These are phyloP conservation scores for Chloroceryle aenea DNA, from an alignment of 2,113 vertebrate species.

Conservation along the genomic window DNA sequence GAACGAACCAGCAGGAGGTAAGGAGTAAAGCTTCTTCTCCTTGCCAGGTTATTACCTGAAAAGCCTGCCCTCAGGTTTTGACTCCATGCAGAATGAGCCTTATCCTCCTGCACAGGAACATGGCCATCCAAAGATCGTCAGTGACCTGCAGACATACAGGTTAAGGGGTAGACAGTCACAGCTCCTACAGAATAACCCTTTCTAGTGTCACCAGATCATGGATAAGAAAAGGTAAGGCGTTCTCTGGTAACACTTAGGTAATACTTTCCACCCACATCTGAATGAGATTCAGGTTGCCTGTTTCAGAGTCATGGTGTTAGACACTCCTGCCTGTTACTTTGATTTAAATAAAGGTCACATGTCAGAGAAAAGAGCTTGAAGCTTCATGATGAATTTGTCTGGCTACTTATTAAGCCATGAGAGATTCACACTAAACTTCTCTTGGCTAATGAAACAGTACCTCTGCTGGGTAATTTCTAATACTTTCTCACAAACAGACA, in stretches of 20 bases:
- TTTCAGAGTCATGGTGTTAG: neutral
- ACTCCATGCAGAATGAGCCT: neutral
- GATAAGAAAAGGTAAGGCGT: neutral
- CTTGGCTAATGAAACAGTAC: neutral
- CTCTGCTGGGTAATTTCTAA: neutral
- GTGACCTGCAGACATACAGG: neutral
- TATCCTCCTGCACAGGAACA: neutral
- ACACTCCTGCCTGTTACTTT: neutral
- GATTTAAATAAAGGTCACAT: neutral
- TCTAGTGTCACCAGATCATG: neutral
- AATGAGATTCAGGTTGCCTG: neutral
- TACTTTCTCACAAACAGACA: neutral
- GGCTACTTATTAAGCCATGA: neutral
- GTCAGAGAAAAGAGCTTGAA: neutral
- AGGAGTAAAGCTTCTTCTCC: neutral
- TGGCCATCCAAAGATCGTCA: neutral
- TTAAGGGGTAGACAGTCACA: neutral
- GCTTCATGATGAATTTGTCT: neutral
- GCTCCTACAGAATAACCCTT: neutral
- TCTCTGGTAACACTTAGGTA: neutral
- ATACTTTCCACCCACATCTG: neutral
- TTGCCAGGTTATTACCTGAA: neutral
- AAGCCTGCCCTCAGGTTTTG: accelerated
- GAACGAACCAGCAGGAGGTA: neutral
- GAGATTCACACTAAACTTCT: neutral